Evolutionary conservation across 2,888 invertebrate species (phyloP).

Genomic region (Atherix ibis): DNA sequence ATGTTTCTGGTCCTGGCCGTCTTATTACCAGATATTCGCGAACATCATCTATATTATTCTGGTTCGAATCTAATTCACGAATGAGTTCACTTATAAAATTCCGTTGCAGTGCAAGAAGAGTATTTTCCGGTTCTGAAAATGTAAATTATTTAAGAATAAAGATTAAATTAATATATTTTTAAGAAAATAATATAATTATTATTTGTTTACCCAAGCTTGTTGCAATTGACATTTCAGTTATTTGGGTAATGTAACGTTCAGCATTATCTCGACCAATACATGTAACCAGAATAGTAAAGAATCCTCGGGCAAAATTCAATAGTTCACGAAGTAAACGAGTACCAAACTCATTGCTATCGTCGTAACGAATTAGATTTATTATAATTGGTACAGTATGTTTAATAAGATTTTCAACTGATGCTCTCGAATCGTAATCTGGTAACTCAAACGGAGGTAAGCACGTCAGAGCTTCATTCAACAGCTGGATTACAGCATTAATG

Average conservation of each 20-base stretch:
- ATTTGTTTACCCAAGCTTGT: conserved; percentile 16
- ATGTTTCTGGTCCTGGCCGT: conserved; percentile 10
- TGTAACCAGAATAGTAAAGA: conserved; percentile 25
- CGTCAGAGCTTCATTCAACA: conserved; percentile 21
- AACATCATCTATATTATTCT: conserved; percentile 11
- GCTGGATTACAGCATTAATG: conserved; percentile 22
- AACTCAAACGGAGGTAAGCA: conserved; percentile 27
- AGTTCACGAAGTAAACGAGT: conserved; percentile 21
- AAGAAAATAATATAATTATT: no score
- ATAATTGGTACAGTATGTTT: conserved; percentile 21
- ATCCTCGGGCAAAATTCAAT: conserved; percentile 22
- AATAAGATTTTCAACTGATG: conserved; percentile 26
- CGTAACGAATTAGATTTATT: conserved; percentile 20
- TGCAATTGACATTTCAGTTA: conserved; percentile 20
- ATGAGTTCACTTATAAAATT: conserved; percentile 9
- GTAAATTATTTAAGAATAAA: conserved; percentile 1
- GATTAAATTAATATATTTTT: no score
- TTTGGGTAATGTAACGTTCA: conserved; percentile 24
- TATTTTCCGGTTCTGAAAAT: conserved; percentile 8
- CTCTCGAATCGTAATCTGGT: conserved; percentile 26
- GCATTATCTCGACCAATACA: conserved; percentile 27
- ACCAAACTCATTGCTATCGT: conserved; percentile 20
- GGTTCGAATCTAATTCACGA: conserved; percentile 9
- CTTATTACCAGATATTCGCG: conserved; percentile 15
- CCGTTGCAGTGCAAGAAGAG: conserved; percentile 7